Evolutionary conservation across 2,113 vertebrate species (phyloP), one percentile per base, ranked within the genome.

Genomic region (Hipposideros armiger): DNA sequence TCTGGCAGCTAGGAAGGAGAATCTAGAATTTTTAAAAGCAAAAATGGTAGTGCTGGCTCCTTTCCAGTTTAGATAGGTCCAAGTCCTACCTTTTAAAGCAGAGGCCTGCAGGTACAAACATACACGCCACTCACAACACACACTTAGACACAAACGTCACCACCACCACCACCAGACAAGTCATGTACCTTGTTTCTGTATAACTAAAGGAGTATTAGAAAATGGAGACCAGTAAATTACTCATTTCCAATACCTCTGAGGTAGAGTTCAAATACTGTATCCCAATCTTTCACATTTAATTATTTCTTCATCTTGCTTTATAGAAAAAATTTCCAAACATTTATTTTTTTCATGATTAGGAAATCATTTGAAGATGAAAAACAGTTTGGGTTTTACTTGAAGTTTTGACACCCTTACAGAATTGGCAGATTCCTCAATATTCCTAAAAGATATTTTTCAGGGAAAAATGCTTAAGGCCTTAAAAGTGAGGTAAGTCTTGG

Each of bases 281-380:
- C 26, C 16, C n/a, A 69, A 47, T 89, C 32, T 60, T 96, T 62
- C 16, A 85, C 11, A 52, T 67, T 87, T 86, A 87, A 50, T 62
- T 69, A 91, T 91, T 62, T 83, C 80, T 91, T 36, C 30, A 70
- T 64, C 17, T 84, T 83, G 11, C 10, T 7, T 89, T 94, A 1
- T 84, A 93, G 74, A 93, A 92, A 45, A 82, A 87, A 54, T 87
- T 69, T 70, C n/a, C 19, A 84, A 40, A 45, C 3, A 42, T 54
- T n/a, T 93, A 20, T 47, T 36, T 73, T 84, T 84, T 80, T 70
- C 15, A 70, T 88, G 67, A 10, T 76, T 42, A 67, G 86, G 22
- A 95, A n/a, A 52, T 70, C 45, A 80, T 52, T 94, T 92, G 50
- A 88, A 96, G 47, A 90, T 36, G 40, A 70, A 86, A 77, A 74